Conservation (phyloP, 2,888 invertebrate species). For the Cistogaster globosa region DNA sequence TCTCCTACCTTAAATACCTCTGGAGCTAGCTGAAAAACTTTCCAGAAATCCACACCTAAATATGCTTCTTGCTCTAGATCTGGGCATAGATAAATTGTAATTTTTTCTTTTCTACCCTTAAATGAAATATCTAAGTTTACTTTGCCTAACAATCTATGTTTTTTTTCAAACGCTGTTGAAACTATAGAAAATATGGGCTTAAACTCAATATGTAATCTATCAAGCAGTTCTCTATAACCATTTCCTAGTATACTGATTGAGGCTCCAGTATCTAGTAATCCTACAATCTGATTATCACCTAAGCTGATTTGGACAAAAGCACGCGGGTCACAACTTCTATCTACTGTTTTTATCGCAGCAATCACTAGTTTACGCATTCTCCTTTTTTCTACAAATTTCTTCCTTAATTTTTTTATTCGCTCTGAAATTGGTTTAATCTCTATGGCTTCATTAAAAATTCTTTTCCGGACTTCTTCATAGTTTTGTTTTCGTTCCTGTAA, state of each 20-base stretch:
- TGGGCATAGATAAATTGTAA: conserved; percentile 16
- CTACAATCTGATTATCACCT: not conserved
- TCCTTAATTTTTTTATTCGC: too few relatives aligned
- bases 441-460: conserved; percentile 11
- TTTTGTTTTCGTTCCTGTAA: not conserved
- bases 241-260: conserved; percentile 34
- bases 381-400: not conserved
- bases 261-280: conserved; percentile 40
- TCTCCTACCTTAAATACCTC: conserved; percentile 6
- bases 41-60: too few relatives aligned
- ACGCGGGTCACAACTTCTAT: not conserved
- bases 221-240: conserved; percentile 25
- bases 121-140: conserved; percentile 2
- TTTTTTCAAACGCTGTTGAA: conserved; percentile 16
- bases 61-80: conserved; percentile 34
- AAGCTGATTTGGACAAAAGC: conserved; percentile 1
- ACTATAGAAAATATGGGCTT: conserved; percentile 14
- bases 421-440: too few relatives aligned
- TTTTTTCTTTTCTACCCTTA: not conserved
- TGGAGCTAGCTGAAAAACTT: conserved; percentile 7
- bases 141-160: conserved; percentile 21
- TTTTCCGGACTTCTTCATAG: conserved; percentile 2
- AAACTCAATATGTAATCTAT: not conserved
- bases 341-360: not conserved
- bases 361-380: not conserved